Evolutionary conservation across 2,888 invertebrate species (phyloP).

Genomic region (Apodemia mormo): DNA sequence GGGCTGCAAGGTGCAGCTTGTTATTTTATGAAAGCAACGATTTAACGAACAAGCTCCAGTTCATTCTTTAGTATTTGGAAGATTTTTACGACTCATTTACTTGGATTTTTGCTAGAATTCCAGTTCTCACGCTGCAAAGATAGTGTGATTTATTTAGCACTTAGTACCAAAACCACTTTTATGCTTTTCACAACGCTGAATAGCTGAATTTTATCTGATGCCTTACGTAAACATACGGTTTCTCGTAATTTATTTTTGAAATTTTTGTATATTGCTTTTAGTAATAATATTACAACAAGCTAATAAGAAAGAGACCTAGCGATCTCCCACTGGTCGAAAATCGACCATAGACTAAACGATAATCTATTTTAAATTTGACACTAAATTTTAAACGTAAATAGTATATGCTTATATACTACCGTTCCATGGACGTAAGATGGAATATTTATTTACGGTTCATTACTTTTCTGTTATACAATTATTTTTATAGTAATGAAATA

Average conservation of each 20-base stretch:
- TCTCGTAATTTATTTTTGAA: not conserved
- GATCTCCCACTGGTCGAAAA: too few species aligned
- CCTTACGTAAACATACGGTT: not conserved
- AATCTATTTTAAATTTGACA: too few species aligned
- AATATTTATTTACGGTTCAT: too few species aligned
- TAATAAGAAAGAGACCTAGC: too few species aligned
- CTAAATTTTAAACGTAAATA: too few species aligned
- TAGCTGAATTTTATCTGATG: not conserved
- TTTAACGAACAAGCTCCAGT: not conserved
- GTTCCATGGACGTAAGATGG: too few species aligned
- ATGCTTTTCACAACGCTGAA: not conserved
- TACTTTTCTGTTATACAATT: too few species aligned
- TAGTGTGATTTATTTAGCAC: conserved; percentile 21
- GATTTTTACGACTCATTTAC: not conserved
- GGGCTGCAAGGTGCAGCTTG: not conserved
- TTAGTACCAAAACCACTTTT: conserved; percentile 20
- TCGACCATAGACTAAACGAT: too few species aligned
- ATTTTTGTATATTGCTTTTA: not conserved
- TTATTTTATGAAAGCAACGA: not conserved
- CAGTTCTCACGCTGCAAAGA: conserved; percentile 14
- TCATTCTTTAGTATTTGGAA: not conserved
- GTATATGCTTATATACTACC: too few species aligned
- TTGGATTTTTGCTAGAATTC: conserved; percentile 7
- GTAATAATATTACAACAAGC: too few species aligned
- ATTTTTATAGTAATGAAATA: too few species aligned